Base-by-base conservation (phyloP, 2,888 invertebrate species). In the Eurytoma adleriae region DNA sequence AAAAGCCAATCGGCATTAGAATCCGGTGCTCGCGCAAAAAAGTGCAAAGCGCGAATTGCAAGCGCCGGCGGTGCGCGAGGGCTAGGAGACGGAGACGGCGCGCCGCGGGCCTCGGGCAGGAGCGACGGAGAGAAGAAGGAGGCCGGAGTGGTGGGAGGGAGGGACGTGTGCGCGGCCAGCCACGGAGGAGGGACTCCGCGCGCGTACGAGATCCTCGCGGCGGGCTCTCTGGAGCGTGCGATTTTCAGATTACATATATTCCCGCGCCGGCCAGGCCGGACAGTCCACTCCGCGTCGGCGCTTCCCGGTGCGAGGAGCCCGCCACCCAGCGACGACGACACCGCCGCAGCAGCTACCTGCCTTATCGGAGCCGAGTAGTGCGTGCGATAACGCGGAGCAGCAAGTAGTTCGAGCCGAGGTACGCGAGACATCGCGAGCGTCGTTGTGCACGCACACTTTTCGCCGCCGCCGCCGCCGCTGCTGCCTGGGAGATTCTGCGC, bases 181-280 rank as follows among this genome's bases (percentile, higher is more conserved):
- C 7, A n/a, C 48, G 52, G 61, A 20, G 48, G 64, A 40, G 24
- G 13, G 30, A 40, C 18, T 40, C 14, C 61, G 54, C 78, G 66
- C 62, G 24, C 24, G 24, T 24, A 24, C 40, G 40, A 40, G 40
- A 40, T 40, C 40, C 40, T 30, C 30, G 30, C 30, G 30, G 30
- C 30, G 30, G 30, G 74, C 27, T 54, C 80, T 57, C 48, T 78
- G 73, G 74, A 81, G 77, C 80, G 78, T 81, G 80, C 64, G 78
- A 78, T 80, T 80, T 80, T 73, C 80, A 69, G 80, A 77, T 74
- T 73, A 73, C 77, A 78, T 81, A 81, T 81, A 81, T 73, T 78
- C 77, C 59, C 73, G 74, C 77, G 59, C 52, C 59, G 78, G 24
- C 48, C 20, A 2, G 7, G 74, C 18, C 66, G 0, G 66, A 24